Conservation (phyloP, 2,113 vertebrate genomes). For the Microcebus tavaratra region DNA sequence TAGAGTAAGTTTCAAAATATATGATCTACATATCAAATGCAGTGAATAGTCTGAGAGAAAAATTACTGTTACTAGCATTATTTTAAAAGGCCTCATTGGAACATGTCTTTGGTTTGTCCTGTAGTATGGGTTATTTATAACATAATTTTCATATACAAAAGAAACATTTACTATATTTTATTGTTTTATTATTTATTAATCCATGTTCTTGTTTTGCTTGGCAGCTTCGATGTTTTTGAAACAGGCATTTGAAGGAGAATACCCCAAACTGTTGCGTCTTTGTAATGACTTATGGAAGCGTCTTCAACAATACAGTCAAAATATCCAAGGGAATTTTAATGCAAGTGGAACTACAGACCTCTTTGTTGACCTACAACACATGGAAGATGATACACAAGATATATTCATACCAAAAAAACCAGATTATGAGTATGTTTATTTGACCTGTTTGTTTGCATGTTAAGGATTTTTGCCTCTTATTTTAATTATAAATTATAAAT, state of each 20-base stretch:
- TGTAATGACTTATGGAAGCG: conserved; percentile 99
- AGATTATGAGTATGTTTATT: conserved; percentile 92
- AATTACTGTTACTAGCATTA: background rate
- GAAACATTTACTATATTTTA: conserved; percentile 3
- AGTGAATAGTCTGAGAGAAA: background rate
- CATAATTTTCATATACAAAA: background rate
- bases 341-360: conserved; percentile 85
- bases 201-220: conserved; percentile 62
- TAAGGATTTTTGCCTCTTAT: conserved; percentile 34
- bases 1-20: background rate
- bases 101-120: background rate
- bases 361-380: conserved; percentile 82
- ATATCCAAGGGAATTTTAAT: conserved; percentile 90
- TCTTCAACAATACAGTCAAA: conserved; percentile 93
- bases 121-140: background rate
- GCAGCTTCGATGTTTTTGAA: conserved; percentile 95
- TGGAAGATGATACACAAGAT: conserved; percentile 90
- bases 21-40: background rate
- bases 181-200: conserved; percentile 53
- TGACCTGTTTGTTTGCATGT: background rate
- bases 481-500: conserved; percentile 36
- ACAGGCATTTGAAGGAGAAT: conserved; percentile 98
- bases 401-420: conserved; percentile 89
- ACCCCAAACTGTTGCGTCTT: conserved; percentile 94
- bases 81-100: background rate